phyloP scores from a whole-genome alignment of 1,140 invertebrate species.

The Tetramorium alpestre region DNA sequence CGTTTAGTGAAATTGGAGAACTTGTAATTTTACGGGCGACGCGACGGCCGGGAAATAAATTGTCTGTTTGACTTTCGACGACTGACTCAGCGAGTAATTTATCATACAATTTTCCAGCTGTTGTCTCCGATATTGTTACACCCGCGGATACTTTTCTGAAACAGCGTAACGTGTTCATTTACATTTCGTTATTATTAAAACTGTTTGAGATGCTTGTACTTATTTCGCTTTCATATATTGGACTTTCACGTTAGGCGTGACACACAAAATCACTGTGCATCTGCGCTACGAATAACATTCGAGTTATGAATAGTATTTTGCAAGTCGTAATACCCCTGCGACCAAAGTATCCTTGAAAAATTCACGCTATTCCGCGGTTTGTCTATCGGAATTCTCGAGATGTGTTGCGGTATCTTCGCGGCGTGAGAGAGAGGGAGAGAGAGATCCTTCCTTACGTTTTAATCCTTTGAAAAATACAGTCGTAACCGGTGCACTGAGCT shows the following conservation, averaged over 20 bases:
- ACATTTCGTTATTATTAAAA: background rate
- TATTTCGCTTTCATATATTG: background rate
- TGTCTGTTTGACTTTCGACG: background rate
- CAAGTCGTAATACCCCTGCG: background rate
- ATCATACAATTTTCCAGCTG: background rate
- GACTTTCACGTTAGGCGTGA: background rate
- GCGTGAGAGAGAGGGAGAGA: no score
- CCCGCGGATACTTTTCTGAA: background rate
- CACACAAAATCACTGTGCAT: background rate
- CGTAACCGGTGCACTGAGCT: background rate
- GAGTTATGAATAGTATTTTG: conserved; percentile 5
- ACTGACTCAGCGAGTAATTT: background rate
- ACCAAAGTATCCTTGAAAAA: conserved; percentile 27
- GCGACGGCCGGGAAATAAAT: background rate
- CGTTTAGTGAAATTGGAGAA: background rate
- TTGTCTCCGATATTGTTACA: background rate
- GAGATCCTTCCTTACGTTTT: background rate
- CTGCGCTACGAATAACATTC: background rate
- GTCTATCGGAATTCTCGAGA: background rate
- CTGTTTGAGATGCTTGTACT: no score
- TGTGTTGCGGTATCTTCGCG: no score
- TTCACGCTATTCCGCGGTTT: background rate
- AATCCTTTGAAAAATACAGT: conserved; percentile 29
- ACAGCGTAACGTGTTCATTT: background rate
- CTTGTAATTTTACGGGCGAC: background rate